These are phyloP conservation scores for Periophthalmus modestus DNA, from an alignment of 2,113 vertebrate genomes.

Conservation along the genomic window DNA sequence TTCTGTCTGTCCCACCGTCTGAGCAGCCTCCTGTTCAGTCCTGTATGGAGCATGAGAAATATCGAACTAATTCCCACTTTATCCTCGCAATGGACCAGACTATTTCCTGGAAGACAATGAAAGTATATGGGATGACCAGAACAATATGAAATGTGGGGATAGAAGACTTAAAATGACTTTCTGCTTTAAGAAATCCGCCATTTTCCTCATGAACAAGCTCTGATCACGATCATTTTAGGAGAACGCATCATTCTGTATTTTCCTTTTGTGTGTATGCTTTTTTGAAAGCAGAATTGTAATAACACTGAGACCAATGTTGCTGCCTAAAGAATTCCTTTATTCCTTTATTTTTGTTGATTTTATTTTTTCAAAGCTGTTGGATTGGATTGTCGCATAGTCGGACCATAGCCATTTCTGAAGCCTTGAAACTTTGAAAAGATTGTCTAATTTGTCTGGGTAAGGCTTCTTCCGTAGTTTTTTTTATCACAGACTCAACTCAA, in stretches of 20 bases:
- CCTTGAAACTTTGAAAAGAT: conserved; percentile 47
- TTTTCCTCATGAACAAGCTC: conserved; percentile 62
- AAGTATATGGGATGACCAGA: conserved; percentile 22
- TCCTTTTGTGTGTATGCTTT: conserved; percentile 57
- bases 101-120: conserved; percentile 48
- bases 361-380: conserved; percentile 51
- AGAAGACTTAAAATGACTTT: conserved; percentile 37
- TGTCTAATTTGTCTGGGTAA: conserved; percentile 42
- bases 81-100: conserved; percentile 39
- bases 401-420: conserved; percentile 79
- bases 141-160: conserved; percentile 18
- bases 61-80: conserved; percentile 42
- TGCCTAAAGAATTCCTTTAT: conserved; percentile 75
- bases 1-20: conserved; percentile 37
- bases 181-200: conserved; percentile 68
- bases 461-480: conserved; percentile 40
- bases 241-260: conserved; percentile 49
- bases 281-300: conserved; percentile 72
- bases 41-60: conserved; percentile 58
- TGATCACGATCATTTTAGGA: conserved; percentile 60
- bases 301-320: conserved; percentile 79
- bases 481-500: background rate
- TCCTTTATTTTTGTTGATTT: conserved; percentile 60
- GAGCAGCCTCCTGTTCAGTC: conserved; percentile 28
- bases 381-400: conserved; percentile 50